phyloP scores from a whole-genome alignment of 1,140 invertebrate species.

The Homalodisca vitripennis region DNA sequence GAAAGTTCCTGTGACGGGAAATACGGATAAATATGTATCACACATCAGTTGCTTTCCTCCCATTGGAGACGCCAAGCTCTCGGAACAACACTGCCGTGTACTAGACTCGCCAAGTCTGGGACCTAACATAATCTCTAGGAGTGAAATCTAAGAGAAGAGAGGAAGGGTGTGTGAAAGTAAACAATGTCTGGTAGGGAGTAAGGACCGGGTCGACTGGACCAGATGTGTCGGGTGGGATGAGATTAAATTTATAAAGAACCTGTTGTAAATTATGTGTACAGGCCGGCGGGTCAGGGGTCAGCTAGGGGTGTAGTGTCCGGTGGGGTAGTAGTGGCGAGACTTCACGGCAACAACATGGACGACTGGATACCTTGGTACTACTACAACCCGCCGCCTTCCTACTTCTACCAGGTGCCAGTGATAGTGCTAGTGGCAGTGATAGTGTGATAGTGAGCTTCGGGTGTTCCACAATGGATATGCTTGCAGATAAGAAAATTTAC shows the following conservation, averaged over 20 bases:
- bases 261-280: neutral
- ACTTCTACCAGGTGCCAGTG: neutral
- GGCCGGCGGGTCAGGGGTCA: neutral
- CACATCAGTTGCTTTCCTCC: too few species aligned
- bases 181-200: neutral
- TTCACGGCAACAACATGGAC: neutral
- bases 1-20: too few species aligned
- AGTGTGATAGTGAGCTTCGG: too few species aligned
- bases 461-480: too few species aligned
- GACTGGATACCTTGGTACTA: conserved; percentile 17
- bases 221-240: neutral
- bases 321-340: conserved; percentile 2
- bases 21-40: too few species aligned
- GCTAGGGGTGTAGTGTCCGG: conserved; percentile 5
- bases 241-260: too few species aligned
- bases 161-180: conserved; percentile 6
- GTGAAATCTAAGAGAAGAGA: too few species aligned
- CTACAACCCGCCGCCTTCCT: neutral
- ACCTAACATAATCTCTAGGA: too few species aligned
- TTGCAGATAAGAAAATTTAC: too few species aligned
- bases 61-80: too few species aligned
- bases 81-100: too few species aligned
- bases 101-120: too few species aligned
- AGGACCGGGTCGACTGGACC: neutral
- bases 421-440: neutral